phyloP scores from a whole-genome alignment of 2,797 vertebrate species.

The Molossus molossus region DNA sequence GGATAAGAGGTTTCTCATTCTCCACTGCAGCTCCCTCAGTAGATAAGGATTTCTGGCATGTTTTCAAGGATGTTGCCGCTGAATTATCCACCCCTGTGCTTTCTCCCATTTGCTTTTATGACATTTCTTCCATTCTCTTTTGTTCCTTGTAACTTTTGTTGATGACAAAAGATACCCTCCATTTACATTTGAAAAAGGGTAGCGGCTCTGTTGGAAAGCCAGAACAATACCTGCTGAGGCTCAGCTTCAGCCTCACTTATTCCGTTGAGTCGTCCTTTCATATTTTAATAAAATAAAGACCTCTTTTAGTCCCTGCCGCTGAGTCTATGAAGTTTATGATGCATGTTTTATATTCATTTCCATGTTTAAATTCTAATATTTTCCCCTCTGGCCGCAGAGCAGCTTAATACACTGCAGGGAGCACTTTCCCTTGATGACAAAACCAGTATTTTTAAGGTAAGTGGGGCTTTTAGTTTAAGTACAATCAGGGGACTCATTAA shows the following conservation, averaged over 20 bases:
- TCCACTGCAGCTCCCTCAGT: conserved; percentile 57
- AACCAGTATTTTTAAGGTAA: conserved; percentile 88
- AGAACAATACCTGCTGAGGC: conserved; percentile 82
- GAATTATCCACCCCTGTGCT: conserved; percentile 77
- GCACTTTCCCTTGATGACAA: conserved; percentile 88
- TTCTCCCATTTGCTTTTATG: conserved; percentile 82
- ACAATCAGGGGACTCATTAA: conserved; percentile 83
- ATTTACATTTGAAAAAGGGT: conserved; percentile 86
- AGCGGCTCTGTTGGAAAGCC: conserved; percentile 66
- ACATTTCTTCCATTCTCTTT: conserved; percentile 77
- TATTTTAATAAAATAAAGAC: conserved; percentile 88
- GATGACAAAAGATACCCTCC: conserved; percentile 83
- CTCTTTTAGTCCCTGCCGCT: conserved; percentile 83
- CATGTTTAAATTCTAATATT: conserved; percentile 87
- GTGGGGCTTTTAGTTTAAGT: conserved; percentile 85
- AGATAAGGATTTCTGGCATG: conserved; percentile 82
- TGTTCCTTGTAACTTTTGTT: conserved; percentile 83
- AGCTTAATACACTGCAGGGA: conserved; percentile 87
- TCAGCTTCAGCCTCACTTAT: conserved; percentile 77
- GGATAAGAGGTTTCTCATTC: conserved; percentile 71
- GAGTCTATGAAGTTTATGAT: conserved; percentile 86
- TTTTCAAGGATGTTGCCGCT: conserved; percentile 79
- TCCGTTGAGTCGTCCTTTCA: conserved; percentile 81
- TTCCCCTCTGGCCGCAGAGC: conserved; percentile 84
- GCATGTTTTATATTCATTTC: conserved; percentile 87